Base-by-base conservation (phyloP, 2,888 invertebrate species). In the Ophioninae sp. region DNA sequence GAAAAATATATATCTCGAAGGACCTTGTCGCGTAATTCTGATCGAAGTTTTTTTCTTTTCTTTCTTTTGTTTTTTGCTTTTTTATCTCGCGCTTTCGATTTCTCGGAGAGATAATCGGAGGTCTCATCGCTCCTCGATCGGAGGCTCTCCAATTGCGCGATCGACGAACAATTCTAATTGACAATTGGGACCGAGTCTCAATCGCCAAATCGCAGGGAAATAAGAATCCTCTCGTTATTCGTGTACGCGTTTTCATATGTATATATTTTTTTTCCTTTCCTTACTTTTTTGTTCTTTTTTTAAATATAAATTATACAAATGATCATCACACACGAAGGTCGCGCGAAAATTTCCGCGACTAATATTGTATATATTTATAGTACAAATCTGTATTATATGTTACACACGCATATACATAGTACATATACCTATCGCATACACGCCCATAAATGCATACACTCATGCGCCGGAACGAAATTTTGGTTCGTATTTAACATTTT, bases 251-350 rank as follows among this genome's bases (percentile, higher is more conserved):
- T 67, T 67, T 71, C 79, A 68, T 68, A 63, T 61, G 30, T 30
- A 30, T 30, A 30, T 30, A 30, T 65, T 65, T 71, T 59, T 59
- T 67, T 72, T 51, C 17, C 61, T 69, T 37, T 30, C 37, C 51
- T 67, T 68, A 1, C 2, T 61, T 75, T 74, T 58, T 58, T 58
- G 39, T 69, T 44, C 44, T 23, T 22, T 44, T 61, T 68, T 79
- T 51, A 64, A 67, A 74, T 81, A 84, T 79, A 79, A 84, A 84
- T 82, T 84, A 81, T 84, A 79, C 77, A 81, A 84, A 84, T 72
- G 75, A 84, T 81, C 79, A 84, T 81, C 79, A 84, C 82, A 82
- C 84, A 79, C 74, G 82, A 82, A 79, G 73, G 71, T 63, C 71
- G 73, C 84, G 75, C 65, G 65, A 78, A 30, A 79, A 79, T 79